Percentiles rank a stretch among this genome's conserved stretches.
Conservation (phyloP, 2,113 vertebrate species). For the Plotosus lineatus region DNA sequence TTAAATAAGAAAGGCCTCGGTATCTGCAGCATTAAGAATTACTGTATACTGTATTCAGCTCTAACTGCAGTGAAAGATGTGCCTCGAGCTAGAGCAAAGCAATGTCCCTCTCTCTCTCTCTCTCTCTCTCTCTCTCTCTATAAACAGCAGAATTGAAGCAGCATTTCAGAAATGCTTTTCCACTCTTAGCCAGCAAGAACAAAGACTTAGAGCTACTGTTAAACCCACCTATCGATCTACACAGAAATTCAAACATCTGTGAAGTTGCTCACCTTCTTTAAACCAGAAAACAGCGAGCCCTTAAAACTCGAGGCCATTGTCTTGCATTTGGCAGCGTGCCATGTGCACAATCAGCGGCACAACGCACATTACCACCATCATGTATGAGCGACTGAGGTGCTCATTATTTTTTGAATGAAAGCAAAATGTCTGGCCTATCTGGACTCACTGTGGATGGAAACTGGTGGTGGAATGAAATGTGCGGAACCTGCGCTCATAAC, state of each 20-base stretch:
- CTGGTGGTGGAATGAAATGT: constrained; percentile 1
- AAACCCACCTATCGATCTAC: background rate
- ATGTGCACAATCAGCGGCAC: constrained; percentile 37
- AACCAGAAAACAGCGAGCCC: background rate
- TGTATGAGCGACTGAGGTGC: constrained; percentile 38
- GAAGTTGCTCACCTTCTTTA: background rate
- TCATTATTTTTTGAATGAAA: constrained; percentile 62
- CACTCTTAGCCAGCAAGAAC: background rate
- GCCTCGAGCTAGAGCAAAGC: background rate
- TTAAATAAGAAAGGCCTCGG: background rate
- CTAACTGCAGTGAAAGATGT: background rate
- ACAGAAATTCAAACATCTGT: background rate
- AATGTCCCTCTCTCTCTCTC: background rate
- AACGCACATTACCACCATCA: constrained; percentile 47
- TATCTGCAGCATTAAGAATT: background rate
- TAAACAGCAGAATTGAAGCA: background rate
- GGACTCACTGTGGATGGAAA: constrained; percentile 29
- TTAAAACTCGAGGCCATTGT: constrained; percentile 22
- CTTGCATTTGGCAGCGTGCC: constrained; percentile 27
- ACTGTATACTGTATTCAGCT: background rate
- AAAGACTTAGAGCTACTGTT: background rate
- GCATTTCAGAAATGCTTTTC: constrained; percentile 4
- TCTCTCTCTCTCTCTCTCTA: background rate
- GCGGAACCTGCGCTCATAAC: constrained; percentile 30
- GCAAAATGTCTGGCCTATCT: constrained; percentile 51